A percentile compares a stretch with the other conserved stretches of the same genome.
Conservation (phyloP, 2,113 vertebrate species). For the Aspiorhynchus laticeps region DNA sequence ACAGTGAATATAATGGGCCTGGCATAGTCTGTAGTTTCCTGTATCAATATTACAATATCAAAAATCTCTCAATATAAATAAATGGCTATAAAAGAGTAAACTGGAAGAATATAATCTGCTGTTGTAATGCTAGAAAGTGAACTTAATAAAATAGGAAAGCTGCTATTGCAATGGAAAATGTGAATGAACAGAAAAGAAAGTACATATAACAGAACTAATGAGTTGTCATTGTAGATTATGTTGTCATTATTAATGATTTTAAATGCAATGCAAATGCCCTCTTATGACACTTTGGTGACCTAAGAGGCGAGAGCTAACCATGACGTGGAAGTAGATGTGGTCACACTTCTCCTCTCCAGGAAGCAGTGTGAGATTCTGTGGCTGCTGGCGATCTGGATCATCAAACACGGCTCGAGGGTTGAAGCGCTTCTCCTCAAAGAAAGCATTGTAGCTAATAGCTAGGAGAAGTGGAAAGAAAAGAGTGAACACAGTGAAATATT, state of each 20-base stretch:
- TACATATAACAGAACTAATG: background rate
- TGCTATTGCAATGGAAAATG: background rate
- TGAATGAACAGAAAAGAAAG: background rate
- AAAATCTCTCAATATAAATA: conserved; percentile 5
- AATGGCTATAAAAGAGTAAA: background rate
- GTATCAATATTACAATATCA: background rate
- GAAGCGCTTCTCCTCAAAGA: conserved; percentile 89
- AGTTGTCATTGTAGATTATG: background rate
- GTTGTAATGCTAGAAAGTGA: background rate
- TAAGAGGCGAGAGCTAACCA: conserved; percentile 78
- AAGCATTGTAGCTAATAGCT: conserved; percentile 86
- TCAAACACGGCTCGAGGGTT: conserved; percentile 88
- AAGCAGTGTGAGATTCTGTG: conserved; percentile 72
- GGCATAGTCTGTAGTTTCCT: conserved; percentile 94
- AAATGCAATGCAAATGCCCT: background rate
- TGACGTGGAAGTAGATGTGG: conserved; percentile 86
- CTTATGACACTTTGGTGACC: background rate
- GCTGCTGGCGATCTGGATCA: conserved; percentile 71
- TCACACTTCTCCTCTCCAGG: conserved; percentile 79
- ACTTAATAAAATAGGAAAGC: conserved; percentile 18
- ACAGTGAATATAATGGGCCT: conserved; percentile 88
- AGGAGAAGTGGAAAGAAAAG: background rate
- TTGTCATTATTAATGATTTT: background rate
- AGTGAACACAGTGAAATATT: background rate
- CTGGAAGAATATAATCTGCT: background rate